Base-by-base conservation (phyloP, 2,113 vertebrate genomes). In the Colistium nudipinnis region DNA sequence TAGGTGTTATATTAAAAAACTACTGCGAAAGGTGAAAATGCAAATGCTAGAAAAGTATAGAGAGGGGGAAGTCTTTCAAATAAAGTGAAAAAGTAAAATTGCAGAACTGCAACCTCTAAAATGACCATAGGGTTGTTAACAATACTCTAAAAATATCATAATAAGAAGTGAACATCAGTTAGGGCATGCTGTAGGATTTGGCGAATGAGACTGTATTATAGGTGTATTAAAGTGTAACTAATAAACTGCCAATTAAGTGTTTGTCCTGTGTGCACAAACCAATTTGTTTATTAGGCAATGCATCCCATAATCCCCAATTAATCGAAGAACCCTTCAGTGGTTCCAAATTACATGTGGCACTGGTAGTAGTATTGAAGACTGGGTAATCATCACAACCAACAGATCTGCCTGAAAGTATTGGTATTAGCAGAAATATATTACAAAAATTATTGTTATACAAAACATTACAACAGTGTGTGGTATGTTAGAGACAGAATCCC, bases 341-440 rank as follows among this genome's bases (percentile, higher is more conserved):
- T 36, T 43, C 8, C 19, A 43, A 3, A 43, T 43, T 3, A 19
- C 2, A 7, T 43, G n/a, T 41, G 38, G 39, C 19, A 70, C 70
- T 30, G 69, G 54, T 57, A 53, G 36, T 24, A 48, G 51, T 44
- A 41, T 22, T 63, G 31, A 72, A 75, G 74, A 79, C 80, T 71
- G 76, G 76, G 54, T 24, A 13, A 53, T 64, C 67, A 76, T 86
- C 81, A 73, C 33, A 44, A 70, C 47, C 65, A 55, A 61, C 12
- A 62, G 14, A n/a, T n/a, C n/a, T n/a, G n/a, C n/a, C n/a, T n/a
- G n/a, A n/a, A n/a, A n/a, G 6, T 48, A 43, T 6, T n/a, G 25
- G 28, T 30, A 52, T 65, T 22, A 56, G 47, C 55, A 48, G 31
- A 67, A 74, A 56, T 2, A 47, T 43, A 7, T 17, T 53, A 47